phyloP scores from a whole-genome alignment of 1,140 invertebrate genomes.

The Drosophila seguyi region DNA sequence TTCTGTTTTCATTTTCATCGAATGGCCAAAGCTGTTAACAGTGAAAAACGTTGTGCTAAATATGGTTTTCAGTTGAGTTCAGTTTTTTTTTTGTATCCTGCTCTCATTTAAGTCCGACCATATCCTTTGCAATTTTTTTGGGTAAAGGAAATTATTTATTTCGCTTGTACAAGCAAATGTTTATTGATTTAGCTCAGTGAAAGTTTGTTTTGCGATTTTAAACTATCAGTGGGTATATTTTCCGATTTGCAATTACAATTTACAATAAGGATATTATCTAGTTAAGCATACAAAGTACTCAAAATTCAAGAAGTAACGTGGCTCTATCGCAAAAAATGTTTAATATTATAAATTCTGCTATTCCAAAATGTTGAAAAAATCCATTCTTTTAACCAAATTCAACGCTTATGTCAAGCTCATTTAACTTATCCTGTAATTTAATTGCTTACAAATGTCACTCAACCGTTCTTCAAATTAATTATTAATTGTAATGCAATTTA shows the following conservation, averaged over 20 bases:
- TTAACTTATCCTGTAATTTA: conserved; percentile 23
- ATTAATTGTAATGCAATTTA: conserved; percentile 45
- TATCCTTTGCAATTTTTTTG: neutral
- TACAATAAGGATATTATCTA: neutral
- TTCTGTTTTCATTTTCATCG: conserved; percentile 36
- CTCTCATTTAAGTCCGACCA: conserved; percentile 28
- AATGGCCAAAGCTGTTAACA: conserved; percentile 46
- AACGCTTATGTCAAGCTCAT: conserved; percentile 5
- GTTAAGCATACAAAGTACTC: neutral
- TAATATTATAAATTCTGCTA: too few species aligned
- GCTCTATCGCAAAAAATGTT: neutral
- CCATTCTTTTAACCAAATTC: neutral
- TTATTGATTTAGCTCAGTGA: conserved; percentile 41
- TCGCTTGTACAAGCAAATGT: conserved; percentile 28
- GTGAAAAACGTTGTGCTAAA: conserved; percentile 55
- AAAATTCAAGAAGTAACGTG: neutral
- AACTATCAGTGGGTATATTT: conserved; percentile 8
- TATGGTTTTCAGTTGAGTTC: conserved; percentile 25
- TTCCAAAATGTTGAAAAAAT: too few species aligned
- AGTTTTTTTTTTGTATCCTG: conserved; percentile 20
- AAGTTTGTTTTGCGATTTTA: conserved; percentile 36
- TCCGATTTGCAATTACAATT: neutral
- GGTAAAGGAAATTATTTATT: conserved; percentile 27
- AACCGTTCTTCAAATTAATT: conserved; percentile 37
- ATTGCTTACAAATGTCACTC: conserved; percentile 9